These are phyloP conservation scores for Goniozus legneri DNA, from an alignment of 1,140 invertebrate genomes.

Conservation along the genomic window DNA sequence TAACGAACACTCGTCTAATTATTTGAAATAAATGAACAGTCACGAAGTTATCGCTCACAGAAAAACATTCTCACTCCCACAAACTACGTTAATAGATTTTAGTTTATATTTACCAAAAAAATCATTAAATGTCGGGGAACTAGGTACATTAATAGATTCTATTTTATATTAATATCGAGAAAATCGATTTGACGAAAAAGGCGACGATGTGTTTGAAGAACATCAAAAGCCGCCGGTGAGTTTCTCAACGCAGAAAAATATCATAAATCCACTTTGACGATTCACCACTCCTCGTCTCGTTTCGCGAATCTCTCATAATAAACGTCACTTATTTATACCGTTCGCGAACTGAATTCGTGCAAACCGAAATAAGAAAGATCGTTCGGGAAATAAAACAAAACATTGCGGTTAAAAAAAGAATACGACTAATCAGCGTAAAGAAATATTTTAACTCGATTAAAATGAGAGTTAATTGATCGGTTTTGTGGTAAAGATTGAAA, in stretches of 20 bases:
- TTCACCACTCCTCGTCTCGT: conserved; percentile 30
- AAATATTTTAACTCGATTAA: too few relatives aligned
- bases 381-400: too few relatives aligned
- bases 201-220: conserved; percentile 46
- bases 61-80: too few relatives aligned
- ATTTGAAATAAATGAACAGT: conserved; percentile 46
- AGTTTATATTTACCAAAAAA: too few relatives aligned
- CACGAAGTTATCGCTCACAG: too few relatives aligned
- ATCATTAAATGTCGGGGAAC: too few relatives aligned
- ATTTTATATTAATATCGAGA: too few relatives aligned
- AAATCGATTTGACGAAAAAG: conserved; percentile 41
- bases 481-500: too few relatives aligned
- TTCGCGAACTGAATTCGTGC: conserved; percentile 1
- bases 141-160: too few relatives aligned
- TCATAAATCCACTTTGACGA: conserved; percentile 49
- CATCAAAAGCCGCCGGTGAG: conserved; percentile 37
- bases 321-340: conserved; percentile 41
- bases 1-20: conserved; percentile 47
- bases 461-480: too few relatives aligned
- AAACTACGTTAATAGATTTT: too few relatives aligned
- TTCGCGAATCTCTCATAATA: conserved; percentile 28
- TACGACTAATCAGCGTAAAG: too few relatives aligned
- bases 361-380: conserved; percentile 13
- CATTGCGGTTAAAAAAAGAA: conserved; percentile 18
- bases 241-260: conserved; percentile 39